Base-by-base conservation (phyloP, 35 echinoderm and acorn worm species). In the Chiridota heheva region DNA sequence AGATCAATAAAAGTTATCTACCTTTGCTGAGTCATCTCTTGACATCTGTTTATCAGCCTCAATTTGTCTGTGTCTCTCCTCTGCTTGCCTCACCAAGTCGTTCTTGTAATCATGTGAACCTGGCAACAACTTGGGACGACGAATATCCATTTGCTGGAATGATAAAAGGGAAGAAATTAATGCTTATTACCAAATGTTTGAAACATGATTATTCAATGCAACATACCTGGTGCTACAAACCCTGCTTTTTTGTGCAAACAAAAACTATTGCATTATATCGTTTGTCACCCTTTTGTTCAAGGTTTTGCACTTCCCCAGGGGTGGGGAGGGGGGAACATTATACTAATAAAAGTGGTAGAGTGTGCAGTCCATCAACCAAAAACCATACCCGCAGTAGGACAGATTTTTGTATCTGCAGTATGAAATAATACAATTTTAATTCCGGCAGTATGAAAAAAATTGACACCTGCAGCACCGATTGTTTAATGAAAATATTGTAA, bases 131-230 rank as follows among this genome's bases (percentile, higher is more conserved):
- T 53, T 45, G 5, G 83, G 93, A 45, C 88, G 42, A 64, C 93
- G 73, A 37, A 97, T 91, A 48, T 97, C 93, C 88, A 97, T 91
- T 83, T 78, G 77, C 93, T 97, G 68, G 17, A 57, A 64, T 7
- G 33, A 62, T 29, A 26, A 25, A 63, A 41, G 62, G 39, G 25
- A 29, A 55, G 33, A 76, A 1, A 49, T 82, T 41, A 12, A 70
- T 37, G 24, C 15, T 10, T 33, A 63, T 57, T 8, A 40, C 29
- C 5, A 8, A 24, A 68, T 32, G 0, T 40, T 81, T n/a, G n/a
- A 37, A 22, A 2, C 7, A 10, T 10, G 7, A 12, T 12, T 51
- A 22, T 51, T 22, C 22, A 22, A 12, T 12, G 22, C 10, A 12
- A 51, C 22, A 22, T 71, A 17, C 44, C 13, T 22, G 7, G 26